These are phyloP conservation scores for Chrysolina oricalcia DNA, from an alignment of 2,888 invertebrate genomes.

Conservation along the genomic window DNA sequence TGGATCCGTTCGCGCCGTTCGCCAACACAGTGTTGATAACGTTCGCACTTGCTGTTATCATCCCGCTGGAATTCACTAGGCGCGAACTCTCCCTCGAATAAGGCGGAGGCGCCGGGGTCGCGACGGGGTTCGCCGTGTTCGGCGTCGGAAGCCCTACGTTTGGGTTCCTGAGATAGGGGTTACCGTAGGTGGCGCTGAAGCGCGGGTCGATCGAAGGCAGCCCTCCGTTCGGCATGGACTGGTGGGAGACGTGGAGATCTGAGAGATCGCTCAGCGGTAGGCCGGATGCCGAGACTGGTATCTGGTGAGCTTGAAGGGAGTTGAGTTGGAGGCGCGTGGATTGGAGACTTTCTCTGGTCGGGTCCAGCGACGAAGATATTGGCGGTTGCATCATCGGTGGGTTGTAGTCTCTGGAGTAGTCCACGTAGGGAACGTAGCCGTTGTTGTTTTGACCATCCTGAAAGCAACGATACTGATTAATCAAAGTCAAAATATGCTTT, in stretches of 20 bases:
- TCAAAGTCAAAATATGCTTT: no score
- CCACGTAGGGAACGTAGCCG: slow-evolving; percentile 91
- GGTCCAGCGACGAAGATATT: slow-evolving; percentile 74
- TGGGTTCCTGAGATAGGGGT: slow-evolving; percentile 73
- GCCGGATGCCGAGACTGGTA: slow-evolving; percentile 62
- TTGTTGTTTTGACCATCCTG: slow-evolving; percentile 89
- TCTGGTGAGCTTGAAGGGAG: slow-evolving; percentile 68
- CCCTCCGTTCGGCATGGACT: slow-evolving; percentile 67
- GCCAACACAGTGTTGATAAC: slow-evolving; percentile 72
- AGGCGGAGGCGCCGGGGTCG: slow-evolving; percentile 87
- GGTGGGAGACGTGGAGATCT: slow-evolving; percentile 65
- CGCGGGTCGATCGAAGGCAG: slow-evolving; percentile 81
- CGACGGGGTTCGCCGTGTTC: slow-evolving; percentile 82
- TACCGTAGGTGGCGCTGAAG: slow-evolving; percentile 90
- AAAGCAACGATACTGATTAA: slow-evolving; percentile 44
- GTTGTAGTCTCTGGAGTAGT: slow-evolving; percentile 91
- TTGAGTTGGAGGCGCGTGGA: slow-evolving; percentile 71
- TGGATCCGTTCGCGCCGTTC: slow-evolving; percentile 71
- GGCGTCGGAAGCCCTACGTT: slow-evolving; percentile 77
- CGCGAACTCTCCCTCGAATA: slow-evolving; percentile 73
- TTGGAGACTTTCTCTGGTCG: slow-evolving; percentile 68
- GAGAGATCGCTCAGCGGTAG: slow-evolving; percentile 68
- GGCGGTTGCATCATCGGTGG: slow-evolving; percentile 81
- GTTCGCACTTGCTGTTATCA: slow-evolving; percentile 68
- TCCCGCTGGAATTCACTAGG: slow-evolving; percentile 64